Evolutionary conservation across 2,113 vertebrate genomes (phyloP).

Genomic region (Lepidothrix coronata): DNA sequence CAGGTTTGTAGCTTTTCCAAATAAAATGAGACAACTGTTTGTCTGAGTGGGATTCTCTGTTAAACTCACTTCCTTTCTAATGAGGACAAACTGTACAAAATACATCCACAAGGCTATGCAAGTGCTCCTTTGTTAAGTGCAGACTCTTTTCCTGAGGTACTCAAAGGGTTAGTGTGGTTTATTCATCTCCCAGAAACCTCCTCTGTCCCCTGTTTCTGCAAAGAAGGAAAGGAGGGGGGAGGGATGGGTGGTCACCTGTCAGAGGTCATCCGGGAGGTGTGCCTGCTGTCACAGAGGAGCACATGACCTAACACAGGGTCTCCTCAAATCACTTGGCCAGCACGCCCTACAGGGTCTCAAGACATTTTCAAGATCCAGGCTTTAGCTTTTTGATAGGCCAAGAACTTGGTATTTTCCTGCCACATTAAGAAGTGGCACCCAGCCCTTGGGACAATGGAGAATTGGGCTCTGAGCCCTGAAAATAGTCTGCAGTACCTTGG

Average conservation of each 20-base stretch:
- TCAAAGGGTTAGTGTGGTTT: neutral
- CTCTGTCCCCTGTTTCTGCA: neutral
- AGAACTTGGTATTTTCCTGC: neutral
- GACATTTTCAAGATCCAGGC: neutral
- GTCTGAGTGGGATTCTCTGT: conserved; percentile 14
- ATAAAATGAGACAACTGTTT: conserved; percentile 14
- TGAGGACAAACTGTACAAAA: conserved; percentile 24
- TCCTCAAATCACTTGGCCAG: neutral
- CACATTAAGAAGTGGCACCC: neutral
- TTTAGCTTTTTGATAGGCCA: neutral
- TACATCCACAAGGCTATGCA: conserved; percentile 13
- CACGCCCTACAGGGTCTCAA: neutral
- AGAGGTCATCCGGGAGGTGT: neutral
- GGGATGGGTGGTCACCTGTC: neutral
- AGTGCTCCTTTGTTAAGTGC: neutral
- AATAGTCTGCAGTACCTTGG: neutral
- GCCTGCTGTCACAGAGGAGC: neutral
- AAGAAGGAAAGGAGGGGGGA: neutral
- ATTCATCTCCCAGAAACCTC: neutral
- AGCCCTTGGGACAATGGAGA: neutral
- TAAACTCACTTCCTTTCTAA: conserved; percentile 44
- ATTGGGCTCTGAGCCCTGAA: neutral
- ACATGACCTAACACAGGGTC: neutral
- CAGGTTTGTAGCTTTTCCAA: conserved; percentile 40
- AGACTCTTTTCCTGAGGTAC: neutral